Evolutionary conservation across 2,888 invertebrate species (phyloP).

Genomic region (Eupithecia abbreviata): DNA sequence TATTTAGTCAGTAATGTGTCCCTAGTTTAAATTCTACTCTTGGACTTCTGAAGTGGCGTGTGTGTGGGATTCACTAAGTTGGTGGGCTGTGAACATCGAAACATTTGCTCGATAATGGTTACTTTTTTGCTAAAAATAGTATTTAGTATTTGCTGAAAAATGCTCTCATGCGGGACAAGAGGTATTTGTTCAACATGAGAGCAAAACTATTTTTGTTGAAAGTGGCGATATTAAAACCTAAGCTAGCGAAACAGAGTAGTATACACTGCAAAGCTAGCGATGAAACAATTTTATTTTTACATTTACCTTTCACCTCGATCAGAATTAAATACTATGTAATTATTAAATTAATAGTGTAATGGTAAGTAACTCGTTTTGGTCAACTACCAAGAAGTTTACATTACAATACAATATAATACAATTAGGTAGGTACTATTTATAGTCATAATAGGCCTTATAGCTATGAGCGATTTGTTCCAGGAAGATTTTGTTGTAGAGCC

Average conservation of each 20-base stretch:
- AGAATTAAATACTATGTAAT: too few relatives aligned
- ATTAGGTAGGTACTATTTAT: too few relatives aligned
- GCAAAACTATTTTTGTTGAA: not conserved
- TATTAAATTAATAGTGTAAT: too few relatives aligned
- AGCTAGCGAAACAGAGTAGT: not conserved
- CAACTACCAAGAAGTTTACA: too few relatives aligned
- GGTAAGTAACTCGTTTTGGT: too few relatives aligned
- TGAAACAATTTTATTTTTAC: too few relatives aligned
- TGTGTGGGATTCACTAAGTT: not conserved
- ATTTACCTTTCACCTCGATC: too few relatives aligned
- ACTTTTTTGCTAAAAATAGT: not conserved
- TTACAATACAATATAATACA: too few relatives aligned
- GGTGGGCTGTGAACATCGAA: not conserved
- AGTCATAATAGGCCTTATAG: too few relatives aligned
- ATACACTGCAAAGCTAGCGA: not conserved
- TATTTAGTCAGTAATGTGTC: not conserved
- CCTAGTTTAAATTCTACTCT: not conserved
- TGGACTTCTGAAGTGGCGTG: not conserved
- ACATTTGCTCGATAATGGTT: not conserved
- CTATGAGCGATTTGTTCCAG: too few relatives aligned
- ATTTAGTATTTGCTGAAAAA: too few relatives aligned
- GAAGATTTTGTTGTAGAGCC: too few relatives aligned
- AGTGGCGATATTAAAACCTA: not conserved
- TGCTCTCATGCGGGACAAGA: not conserved
- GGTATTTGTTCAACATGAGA: not conserved